These are phyloP conservation scores for Caenorhabditis angaria DNA, from an alignment of 2,888 invertebrate genomes.

Conservation along the genomic window DNA sequence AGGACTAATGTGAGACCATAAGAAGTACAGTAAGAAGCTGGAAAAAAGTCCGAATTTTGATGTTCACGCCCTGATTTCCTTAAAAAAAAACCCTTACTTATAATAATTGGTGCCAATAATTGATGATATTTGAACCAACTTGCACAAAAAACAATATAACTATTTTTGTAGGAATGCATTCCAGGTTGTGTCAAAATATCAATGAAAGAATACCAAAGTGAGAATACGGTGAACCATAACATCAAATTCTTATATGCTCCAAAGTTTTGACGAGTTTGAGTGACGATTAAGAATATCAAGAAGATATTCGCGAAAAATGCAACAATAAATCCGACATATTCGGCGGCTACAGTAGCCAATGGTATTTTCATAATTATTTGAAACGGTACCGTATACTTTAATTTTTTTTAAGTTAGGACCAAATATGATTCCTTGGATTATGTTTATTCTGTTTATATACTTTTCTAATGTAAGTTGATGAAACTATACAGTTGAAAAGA, in stretches of 20 bases:
- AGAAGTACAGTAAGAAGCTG: constrained; percentile 28
- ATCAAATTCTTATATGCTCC: constrained; percentile 34
- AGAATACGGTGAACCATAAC: constrained; percentile 27
- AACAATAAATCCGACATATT: constrained; percentile 29
- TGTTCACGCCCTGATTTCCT: too few species aligned
- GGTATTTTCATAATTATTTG: constrained; percentile 37
- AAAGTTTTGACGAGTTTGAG: constrained; percentile 24
- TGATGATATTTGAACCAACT: constrained; percentile 37
- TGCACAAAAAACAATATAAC: constrained; percentile 30
- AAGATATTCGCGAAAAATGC: constrained; percentile 28
- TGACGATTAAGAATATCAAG: constrained; percentile 22
- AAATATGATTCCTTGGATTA: too few species aligned
- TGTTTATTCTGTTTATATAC: not conserved
- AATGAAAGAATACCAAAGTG: constrained; percentile 32
- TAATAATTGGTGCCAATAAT: not conserved
- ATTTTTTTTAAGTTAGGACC: too few species aligned
- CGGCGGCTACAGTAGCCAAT: constrained; percentile 17
- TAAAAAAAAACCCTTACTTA: not conserved
- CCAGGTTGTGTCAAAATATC: constrained; percentile 33
- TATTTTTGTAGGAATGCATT: constrained; percentile 30
- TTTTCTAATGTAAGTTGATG: too few species aligned
- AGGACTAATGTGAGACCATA: constrained; percentile 26
- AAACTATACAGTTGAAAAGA: too few species aligned
- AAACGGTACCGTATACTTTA: too few species aligned
- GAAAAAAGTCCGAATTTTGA: not conserved